Evolutionary conservation across 2,797 vertebrate genomes (phyloP).

Genomic region (Melanotaenia trifasciata): DNA sequence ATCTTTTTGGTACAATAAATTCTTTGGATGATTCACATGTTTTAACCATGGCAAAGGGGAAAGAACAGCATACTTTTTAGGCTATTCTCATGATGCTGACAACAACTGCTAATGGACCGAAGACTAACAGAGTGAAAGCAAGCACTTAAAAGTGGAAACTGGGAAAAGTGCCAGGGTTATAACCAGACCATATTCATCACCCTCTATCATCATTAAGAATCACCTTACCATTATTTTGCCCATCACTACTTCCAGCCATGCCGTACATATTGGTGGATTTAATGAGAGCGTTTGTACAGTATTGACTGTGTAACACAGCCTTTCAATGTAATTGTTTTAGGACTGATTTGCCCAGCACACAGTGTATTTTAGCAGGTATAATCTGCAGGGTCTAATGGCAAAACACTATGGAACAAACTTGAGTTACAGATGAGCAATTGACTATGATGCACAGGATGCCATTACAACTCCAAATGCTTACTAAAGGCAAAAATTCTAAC

Average conservation of each 20-base stretch:
- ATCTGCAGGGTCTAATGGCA: conserved; percentile 48
- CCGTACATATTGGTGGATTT: conserved; percentile 63
- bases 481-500: conserved; percentile 71
- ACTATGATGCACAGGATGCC: conserved; percentile 63
- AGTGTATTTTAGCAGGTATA: conserved; percentile 55
- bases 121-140: conserved; percentile 32
- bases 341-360: conserved; percentile 54
- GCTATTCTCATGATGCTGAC: conserved; percentile 20
- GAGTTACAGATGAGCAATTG: conserved; percentile 64
- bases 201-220: conserved; percentile 69
- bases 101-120: conserved; percentile 42
- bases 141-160: conserved; percentile 62
- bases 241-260: conserved; percentile 59
- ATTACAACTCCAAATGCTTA: conserved; percentile 70
- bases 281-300: conserved; percentile 66
- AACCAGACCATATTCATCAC: conserved; percentile 74
- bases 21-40: conserved; percentile 4
- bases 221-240: conserved; percentile 65
- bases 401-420: conserved; percentile 55
- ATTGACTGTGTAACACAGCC: conserved; percentile 68
- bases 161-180: conserved; percentile 70
- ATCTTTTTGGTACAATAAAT: conserved; percentile 11
- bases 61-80: conserved; percentile 12
- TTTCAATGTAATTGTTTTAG: conserved; percentile 74
- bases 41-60: conserved; percentile 20